Conservation (phyloP, 2,113 vertebrate species). For the Eublepharis macularius region DNA sequence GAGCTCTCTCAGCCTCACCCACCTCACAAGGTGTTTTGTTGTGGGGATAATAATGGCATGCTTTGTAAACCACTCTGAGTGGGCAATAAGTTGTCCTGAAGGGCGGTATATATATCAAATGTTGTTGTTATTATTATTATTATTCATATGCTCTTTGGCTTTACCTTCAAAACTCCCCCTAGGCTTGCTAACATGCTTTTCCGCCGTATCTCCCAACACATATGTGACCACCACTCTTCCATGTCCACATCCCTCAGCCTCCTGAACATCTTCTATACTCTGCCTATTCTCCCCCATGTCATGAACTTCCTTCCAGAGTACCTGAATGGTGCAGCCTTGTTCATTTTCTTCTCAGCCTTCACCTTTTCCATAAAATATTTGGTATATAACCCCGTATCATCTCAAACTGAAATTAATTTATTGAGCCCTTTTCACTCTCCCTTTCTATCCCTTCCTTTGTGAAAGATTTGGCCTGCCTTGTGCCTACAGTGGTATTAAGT, state of each 20-base stretch:
- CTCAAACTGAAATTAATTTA: not conserved
- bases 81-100: too few relatives aligned
- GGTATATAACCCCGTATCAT: not conserved
- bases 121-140: too few relatives aligned
- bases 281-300: not conserved
- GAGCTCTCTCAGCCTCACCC: too few relatives aligned
- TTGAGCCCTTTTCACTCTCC: not conserved
- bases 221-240: not conserved
- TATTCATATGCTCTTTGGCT: not conserved
- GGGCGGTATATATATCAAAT: too few relatives aligned
- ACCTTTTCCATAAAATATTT: not conserved
- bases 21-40: too few relatives aligned
- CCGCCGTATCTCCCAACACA: not conserved
- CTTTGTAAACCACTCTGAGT: too few relatives aligned
- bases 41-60: too few relatives aligned
- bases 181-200: not conserved
- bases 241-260: not conserved
- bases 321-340: not conserved
- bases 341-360: not conserved
- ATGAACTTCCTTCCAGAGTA: not conserved
- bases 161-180: not conserved
- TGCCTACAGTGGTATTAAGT: too few relatives aligned
- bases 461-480: too few relatives aligned
- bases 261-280: not conserved
- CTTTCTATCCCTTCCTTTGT: not conserved